Percentiles rank a stretch among this genome's conserved stretches.
Conservation (phyloP, 37 sponge, comb jelly and placozoan species). For the Corticium candelabrum region DNA sequence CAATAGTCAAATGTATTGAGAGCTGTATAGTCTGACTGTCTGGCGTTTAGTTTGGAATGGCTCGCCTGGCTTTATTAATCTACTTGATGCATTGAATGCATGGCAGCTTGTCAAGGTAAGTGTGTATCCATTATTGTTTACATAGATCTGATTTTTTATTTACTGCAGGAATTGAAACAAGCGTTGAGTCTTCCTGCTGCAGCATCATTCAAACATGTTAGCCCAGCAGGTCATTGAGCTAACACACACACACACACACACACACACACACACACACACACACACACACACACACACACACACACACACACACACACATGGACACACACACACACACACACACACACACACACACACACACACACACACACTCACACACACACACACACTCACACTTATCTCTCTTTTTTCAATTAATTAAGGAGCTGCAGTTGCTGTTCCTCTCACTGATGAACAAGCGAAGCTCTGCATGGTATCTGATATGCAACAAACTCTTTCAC, state of each 20-base stretch:
- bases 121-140: neutral
- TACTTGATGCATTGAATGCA: conserved; percentile 12
- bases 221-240: conserved; percentile 20
- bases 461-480: conserved; percentile 7
- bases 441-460: conserved; percentile 1
- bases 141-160: neutral
- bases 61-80: conserved; percentile 14
- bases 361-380: neutral
- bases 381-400: neutral
- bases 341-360: conserved; percentile 5
- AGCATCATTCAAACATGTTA: conserved; percentile 21
- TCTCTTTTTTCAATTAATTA: neutral
- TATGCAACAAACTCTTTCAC: neutral
- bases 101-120: conserved; percentile 19
- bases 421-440: conserved; percentile 22
- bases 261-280: no score
- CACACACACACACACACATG: conserved; percentile 5
- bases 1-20: no score
- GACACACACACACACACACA: conserved; percentile 3
- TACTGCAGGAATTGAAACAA: conserved; percentile 5
- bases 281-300: conserved; percentile 5
- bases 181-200: conserved; percentile 12
- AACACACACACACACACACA: no score
- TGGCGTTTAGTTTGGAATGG: neutral
- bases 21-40: no score